Conservation (phyloP, 2,888 invertebrate species). For the Habrosyne pyritoides region DNA sequence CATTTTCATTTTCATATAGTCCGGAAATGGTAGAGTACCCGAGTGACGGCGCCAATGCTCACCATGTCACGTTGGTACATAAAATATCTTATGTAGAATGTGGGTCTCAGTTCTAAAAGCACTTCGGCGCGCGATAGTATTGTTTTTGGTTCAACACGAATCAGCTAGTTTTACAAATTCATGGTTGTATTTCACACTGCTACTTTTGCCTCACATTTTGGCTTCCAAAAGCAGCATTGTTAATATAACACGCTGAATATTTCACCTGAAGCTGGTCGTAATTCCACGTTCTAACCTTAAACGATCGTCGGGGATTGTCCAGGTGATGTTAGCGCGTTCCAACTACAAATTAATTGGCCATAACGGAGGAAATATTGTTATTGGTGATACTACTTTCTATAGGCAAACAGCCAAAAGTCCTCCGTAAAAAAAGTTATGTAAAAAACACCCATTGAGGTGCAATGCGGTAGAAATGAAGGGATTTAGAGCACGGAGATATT, state of each 20-base stretch:
- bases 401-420: conserved; percentile 27
- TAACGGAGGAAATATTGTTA: conserved; percentile 63
- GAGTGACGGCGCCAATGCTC: too few species aligned
- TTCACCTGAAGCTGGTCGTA: conserved; percentile 26
- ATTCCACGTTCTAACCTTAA: conserved; percentile 28
- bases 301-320: conserved; percentile 32
- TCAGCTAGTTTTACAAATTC: too few species aligned
- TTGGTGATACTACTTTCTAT: conserved; percentile 41
- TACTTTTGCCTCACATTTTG: conserved; percentile 27
- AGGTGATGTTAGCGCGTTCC: conserved; percentile 44
- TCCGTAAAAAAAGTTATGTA: conserved; percentile 20
- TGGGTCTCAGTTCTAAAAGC: too few species aligned
- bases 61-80: too few species aligned
- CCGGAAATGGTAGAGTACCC: too few species aligned
- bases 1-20: too few species aligned
- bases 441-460: conserved; percentile 32
- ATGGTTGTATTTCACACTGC: too few species aligned
- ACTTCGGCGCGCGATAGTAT: too few species aligned
- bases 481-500: not conserved
- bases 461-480: conserved; percentile 22
- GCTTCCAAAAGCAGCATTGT: not conserved
- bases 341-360: conserved; percentile 65
- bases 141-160: too few species aligned
- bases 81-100: too few species aligned
- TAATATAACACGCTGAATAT: conserved; percentile 10